phyloP scores from a whole-genome alignment of 2,113 vertebrate species.

The Girardinichthys multiradiatus region DNA sequence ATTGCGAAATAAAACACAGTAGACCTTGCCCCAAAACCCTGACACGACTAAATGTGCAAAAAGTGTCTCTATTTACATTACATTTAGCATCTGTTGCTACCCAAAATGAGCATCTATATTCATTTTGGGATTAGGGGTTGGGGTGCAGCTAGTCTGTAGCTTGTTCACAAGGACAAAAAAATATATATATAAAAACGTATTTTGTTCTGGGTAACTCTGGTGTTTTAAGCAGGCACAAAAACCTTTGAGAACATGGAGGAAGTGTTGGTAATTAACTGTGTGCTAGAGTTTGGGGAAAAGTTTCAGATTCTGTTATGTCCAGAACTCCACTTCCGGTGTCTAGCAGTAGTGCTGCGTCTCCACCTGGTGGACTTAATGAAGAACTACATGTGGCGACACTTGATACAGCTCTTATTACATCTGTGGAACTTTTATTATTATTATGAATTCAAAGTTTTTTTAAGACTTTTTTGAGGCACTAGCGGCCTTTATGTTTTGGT shows the following conservation, averaged over 20 bases:
- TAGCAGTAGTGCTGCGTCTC: conserved; percentile 15
- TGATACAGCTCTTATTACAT: not conserved
- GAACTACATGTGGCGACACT: conserved; percentile 8
- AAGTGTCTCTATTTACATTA: not conserved
- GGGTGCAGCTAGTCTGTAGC: not conserved
- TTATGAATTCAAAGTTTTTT: too few species aligned
- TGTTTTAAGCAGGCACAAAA: conserved; percentile 17
- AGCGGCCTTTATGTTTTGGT: too few species aligned
- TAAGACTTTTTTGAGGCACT: too few species aligned
- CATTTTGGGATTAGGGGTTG: not conserved
- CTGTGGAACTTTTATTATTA: not conserved
- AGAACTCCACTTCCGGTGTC: not conserved
- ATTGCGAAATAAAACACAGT: too few species aligned
- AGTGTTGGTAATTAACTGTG: conserved; percentile 35
- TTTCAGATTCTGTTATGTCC: conserved; percentile 29
- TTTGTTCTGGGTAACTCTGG: not conserved
- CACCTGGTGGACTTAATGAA: conserved; percentile 28
- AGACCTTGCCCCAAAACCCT: not conserved
- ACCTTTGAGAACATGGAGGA: conserved; percentile 7
- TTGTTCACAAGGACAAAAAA: not conserved
- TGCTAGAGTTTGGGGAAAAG: conserved; percentile 13
- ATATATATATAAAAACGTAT: not conserved
- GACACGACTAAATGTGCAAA: not conserved
- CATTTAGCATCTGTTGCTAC: not conserved
- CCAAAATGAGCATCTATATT: not conserved